Evolutionary conservation across 2,888 invertebrate species (phyloP), one percentile per base, ranked within the genome.

Genomic region (Oeneis ivallda): DNA sequence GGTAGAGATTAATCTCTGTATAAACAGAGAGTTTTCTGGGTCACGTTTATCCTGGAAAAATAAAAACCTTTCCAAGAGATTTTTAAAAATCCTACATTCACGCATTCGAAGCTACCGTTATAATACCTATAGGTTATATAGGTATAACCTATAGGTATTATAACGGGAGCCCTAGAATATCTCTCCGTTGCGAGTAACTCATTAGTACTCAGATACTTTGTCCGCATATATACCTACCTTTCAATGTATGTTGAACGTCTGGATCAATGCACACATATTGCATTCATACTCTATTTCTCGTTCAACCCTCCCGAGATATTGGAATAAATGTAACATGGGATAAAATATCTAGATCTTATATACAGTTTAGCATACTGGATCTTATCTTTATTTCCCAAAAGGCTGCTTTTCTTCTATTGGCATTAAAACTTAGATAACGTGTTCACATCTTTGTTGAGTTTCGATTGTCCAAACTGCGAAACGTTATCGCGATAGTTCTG

Each of bases 171-270:
- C 1, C 45, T 15, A 15, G 8, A 10, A 39, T 39, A 1, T 41
- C 41, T 56, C 19, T 7, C 19, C 2, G 45, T n/a, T n/a, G 15
- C 15, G 45, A 15, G 45, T 45, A 15, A 8, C 45, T 45, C 45
- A 8, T 15, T 11, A 19, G 13, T 37, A 7, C 41, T 39, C 39
- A 15, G 39, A 11, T 41, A 56, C 56, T 19, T 56, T 13, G 41
- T 56, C 56, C 56, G 39, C 19, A 54, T 54, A 19, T 15, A 26
- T 1, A 4, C n/a, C n/a, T 37, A 54, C 49, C 13, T 13, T 11
- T 45, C 26, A 5, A 45, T 45, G 41, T 56, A 34, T 53, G n/a
- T 56, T 47, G 6, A 9, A 5, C 54, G 64, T 67, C 66, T 67
- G 50, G 56, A 60, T 34, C 19, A 59, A 11, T 60, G 37, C 45